Base-by-base conservation (phyloP, 1,140 invertebrate genomes). In the Drosophila simulans region DNA sequence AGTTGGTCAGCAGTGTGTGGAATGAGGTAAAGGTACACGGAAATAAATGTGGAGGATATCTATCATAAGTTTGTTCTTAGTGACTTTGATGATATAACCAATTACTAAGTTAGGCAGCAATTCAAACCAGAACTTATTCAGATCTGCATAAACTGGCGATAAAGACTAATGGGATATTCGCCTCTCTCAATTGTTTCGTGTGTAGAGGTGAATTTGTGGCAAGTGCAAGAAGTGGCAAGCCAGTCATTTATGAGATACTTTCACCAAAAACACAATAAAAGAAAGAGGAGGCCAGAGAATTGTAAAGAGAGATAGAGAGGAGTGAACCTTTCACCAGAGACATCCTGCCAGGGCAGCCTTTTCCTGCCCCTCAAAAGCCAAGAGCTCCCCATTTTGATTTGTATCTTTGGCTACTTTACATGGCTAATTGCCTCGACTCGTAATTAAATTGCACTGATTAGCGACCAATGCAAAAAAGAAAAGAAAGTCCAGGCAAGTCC, bases 371-470 rank as follows among this genome's bases (percentile, higher is more conserved):
- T 39, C 4, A 10, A 43, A 45, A 48, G 25, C 13, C 13, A 8
- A 27, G n/a, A 27, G 46, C 8, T 7, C 43, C 17, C 17, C n/a
- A 15, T 35, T 25, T 51, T 37, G 84, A 88, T 88, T 80, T 60
- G 57, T 77, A 88, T 88, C 83, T 77, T 49, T 43, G 43, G 49
- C 83, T 88, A 82, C 68, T 88, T 88, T 88, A 88, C 83, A 88
- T 88, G 83, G 76, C 83, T 88, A 88, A 88, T 88, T 88, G 83
- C 84, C 74, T 57, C 35, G 57, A 48, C 42, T 74, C 49, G 83
- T 88, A 88, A 88, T 88, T 88, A 88, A 88, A 88, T 83, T 88
- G 83, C 83, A 80, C 80, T 89, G 84, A 88, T 88, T 88, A 89
- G 59, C 75, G 65, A 63, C 59, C 72, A 60, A 72, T 77, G 63